Base-by-base conservation (phyloP, 2,888 invertebrate species). In the Tholera decimalis region DNA sequence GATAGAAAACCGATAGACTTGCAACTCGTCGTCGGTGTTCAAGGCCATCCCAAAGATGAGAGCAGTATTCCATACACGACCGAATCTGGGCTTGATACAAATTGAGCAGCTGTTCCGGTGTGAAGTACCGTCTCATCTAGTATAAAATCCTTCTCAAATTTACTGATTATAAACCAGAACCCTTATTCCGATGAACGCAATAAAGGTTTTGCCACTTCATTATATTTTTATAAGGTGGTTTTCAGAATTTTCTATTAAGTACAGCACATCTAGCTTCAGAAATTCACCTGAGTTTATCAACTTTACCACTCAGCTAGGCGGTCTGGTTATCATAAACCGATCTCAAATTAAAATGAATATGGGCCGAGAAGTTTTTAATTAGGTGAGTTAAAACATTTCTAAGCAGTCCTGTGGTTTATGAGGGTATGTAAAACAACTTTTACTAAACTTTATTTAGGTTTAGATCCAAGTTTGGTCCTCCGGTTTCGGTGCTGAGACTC, bases 261-360 rank as follows among this genome's bases (percentile, higher is more conserved):
- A 15, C 35, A 55, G 30, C 28, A 46, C 15, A 8, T 22, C 3
- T 24, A 6, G 18, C 35, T 20, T 37, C 13, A 57, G 22, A 75
- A 73, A 43, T 30, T 59, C 2, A 1, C 20, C 8, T 30, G 77
- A 62, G 47, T 60, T 57, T 39, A 22, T 37, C 15, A 62, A 50
- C 37, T 57, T 28, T 18, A 35, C 24, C 24, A 41, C 20, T n/a
- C n/a, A n/a, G n/a, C 35, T 44, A 53, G 53, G 26, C 65, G 37
- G 33, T 60, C 39, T 39, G 30, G 43, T 63, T 50, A 60, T 60
- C 63, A 60, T 66, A 65, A 64, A 70, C 24, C 22, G 26, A 51
- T 66, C 7, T 30, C 20, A 54, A 76, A 76, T 64, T 69, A 63
- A n/a, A n/a, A n/a, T n/a, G n/a, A n/a, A 63, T 74, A 51, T 55